Percentiles rank a stretch among this genome's conserved stretches.
Conservation (phyloP, 2,888 invertebrate species). For the Agrotis ipsilon region DNA sequence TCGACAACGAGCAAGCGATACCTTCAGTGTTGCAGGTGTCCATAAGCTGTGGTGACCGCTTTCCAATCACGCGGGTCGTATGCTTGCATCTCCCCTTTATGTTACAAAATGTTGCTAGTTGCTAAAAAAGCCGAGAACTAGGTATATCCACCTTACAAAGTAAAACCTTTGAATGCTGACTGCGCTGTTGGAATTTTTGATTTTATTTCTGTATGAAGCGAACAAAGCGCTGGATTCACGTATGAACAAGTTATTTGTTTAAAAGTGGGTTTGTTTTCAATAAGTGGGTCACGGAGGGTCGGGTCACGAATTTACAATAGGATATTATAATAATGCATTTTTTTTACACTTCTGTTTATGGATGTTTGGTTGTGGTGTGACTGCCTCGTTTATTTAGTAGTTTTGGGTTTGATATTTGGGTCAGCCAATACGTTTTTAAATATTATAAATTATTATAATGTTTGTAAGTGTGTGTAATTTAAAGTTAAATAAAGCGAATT, state of each 20-base stretch:
- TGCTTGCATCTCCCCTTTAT: too few species aligned
- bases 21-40: too few species aligned
- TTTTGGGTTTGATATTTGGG: not conserved
- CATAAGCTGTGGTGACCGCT: too few species aligned
- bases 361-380: not conserved
- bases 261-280: conserved; percentile 31
- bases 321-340: conserved; percentile 6
- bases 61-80: too few species aligned
- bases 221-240: conserved; percentile 49
- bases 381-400: not conserved
- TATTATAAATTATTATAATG: too few species aligned
- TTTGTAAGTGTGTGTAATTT: too few species aligned
- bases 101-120: not conserved
- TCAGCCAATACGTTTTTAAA: too few species aligned
- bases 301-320: not conserved
- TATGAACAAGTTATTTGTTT: conserved; percentile 35
- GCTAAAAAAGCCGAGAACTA: conserved; percentile 6
- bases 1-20: too few species aligned
- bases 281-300: conserved; percentile 24
- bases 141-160: conserved; percentile 32
- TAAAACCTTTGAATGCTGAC: conserved; percentile 54
- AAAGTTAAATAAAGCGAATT: too few species aligned
- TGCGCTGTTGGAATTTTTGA: conserved; percentile 52
- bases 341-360: not conserved
- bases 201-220: conserved; percentile 48